Evolutionary conservation across 2,113 vertebrate genomes (phyloP).

Genomic region (Onychorhynchus coronatus): DNA sequence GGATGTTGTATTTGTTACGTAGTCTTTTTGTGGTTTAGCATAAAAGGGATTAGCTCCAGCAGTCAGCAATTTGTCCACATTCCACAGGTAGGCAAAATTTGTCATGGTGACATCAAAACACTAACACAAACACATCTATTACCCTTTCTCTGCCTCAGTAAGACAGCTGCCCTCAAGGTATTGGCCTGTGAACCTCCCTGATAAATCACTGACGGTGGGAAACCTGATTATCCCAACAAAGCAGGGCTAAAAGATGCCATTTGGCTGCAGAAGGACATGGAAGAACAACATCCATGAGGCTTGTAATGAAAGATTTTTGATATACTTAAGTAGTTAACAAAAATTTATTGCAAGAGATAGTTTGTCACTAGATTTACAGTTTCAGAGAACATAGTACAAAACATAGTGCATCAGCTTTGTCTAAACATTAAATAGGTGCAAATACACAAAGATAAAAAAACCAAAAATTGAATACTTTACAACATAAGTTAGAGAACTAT

Average conservation of each 20-base stretch:
- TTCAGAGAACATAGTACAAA: constrained; percentile 80
- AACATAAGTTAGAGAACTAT: constrained; percentile 78
- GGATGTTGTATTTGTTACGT: neutral
- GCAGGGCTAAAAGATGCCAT: neutral
- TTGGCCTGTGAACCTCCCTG: constrained; percentile 1
- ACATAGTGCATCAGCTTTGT: constrained; percentile 79
- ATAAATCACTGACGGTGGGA: constrained; percentile 22
- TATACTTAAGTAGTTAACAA: constrained; percentile 78
- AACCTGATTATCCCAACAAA: neutral
- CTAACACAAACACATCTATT: constrained; percentile 10
- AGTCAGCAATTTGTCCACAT: neutral
- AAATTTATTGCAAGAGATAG: constrained; percentile 82
- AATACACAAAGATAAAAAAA: constrained; percentile 80
- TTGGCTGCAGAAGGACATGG: constrained; percentile 43
- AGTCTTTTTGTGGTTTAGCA: neutral
- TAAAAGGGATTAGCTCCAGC: neutral
- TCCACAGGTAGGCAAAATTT: neutral
- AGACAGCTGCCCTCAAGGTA: neutral
- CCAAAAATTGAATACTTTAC: constrained; percentile 72
- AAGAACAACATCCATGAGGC: constrained; percentile 42
- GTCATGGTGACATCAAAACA: neutral
- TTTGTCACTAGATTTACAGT: constrained; percentile 78
- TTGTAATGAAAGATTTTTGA: constrained; percentile 59
- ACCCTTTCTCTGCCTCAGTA: constrained; percentile 6
- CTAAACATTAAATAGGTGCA: constrained; percentile 81